These are phyloP conservation scores for Mellilla xanthometata DNA, from an alignment of 2,888 invertebrate species.

Conservation along the genomic window DNA sequence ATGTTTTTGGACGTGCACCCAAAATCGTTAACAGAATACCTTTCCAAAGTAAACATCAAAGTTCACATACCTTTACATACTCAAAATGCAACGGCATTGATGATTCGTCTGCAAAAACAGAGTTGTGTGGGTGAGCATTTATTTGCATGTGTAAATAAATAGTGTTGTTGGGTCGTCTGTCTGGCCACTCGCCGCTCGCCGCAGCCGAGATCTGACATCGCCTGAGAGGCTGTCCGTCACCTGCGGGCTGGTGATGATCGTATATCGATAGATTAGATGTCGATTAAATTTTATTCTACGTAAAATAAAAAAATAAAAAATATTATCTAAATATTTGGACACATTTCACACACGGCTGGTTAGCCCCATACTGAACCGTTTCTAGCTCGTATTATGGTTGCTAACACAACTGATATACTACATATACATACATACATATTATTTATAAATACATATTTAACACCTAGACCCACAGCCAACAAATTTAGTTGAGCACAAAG, in stretches of 20 bases:
- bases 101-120: constrained; percentile 31
- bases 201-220: constrained; percentile 13
- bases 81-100: constrained; percentile 11
- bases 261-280: constrained; percentile 23
- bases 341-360: too few relatives aligned
- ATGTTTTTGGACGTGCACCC: too few relatives aligned
- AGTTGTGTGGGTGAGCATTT: constrained; percentile 33
- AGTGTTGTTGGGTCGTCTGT: constrained; percentile 33
- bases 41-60: constrained; percentile 3
- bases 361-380: too few relatives aligned
- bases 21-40: neutral
- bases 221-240: constrained; percentile 23
- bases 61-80: constrained; percentile 9
- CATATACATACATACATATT: too few relatives aligned
- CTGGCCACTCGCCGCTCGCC: constrained; percentile 19
- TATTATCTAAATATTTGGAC: too few relatives aligned
- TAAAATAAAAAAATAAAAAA: too few relatives aligned
- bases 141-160: constrained; percentile 74
- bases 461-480: too few relatives aligned
- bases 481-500: too few relatives aligned
- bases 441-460: too few relatives aligned
- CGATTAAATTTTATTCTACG: constrained; percentile 6
- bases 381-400: too few relatives aligned
- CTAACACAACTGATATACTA: too few relatives aligned
- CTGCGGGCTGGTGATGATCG: constrained; percentile 28